A percentile compares a stretch with the other conserved stretches of the same genome.
Conservation (phyloP, 2,797 vertebrate genomes). For the Dallia pectoralis region DNA sequence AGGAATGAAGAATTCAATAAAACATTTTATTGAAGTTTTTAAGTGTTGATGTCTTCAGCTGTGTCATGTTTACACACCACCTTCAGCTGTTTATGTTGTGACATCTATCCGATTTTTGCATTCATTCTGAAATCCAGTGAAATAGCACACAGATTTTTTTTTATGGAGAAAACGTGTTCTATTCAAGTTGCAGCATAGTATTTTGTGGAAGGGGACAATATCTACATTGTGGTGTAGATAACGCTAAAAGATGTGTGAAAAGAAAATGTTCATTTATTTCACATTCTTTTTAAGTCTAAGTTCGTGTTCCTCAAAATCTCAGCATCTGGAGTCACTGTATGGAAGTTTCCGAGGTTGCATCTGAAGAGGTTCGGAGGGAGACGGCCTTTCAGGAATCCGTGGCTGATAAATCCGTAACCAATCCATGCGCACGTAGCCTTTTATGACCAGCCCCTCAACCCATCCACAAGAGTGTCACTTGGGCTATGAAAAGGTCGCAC, state of each 20-base stretch:
- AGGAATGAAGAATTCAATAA: conserved; percentile 72
- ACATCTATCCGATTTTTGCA: not conserved
- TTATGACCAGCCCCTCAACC: not conserved
- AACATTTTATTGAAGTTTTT: conserved; percentile 65
- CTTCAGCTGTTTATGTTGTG: not conserved
- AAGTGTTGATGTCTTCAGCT: not conserved
- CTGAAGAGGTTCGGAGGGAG: not conserved
- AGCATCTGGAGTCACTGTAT: not conserved
- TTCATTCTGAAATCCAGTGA: not conserved
- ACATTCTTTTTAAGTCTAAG: too few relatives aligned
- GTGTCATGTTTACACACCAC: conserved; percentile 1
- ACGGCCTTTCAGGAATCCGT: not conserved
- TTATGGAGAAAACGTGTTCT: too few relatives aligned
- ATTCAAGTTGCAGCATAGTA: not conserved
- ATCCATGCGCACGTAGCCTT: not conserved
- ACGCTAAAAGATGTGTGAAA: too few relatives aligned
- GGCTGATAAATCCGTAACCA: not conserved
- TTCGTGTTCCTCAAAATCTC: not conserved
- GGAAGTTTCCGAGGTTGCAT: not conserved
- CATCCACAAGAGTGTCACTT: not conserved
- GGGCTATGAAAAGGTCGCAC: not conserved
- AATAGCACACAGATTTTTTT: not conserved
- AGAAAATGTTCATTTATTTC: too few relatives aligned
- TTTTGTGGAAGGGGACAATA: not conserved
- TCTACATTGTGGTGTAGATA: not conserved